These are phyloP conservation scores for Mycteria americana DNA, from an alignment of 2,797 vertebrate species.

Conservation along the genomic window DNA sequence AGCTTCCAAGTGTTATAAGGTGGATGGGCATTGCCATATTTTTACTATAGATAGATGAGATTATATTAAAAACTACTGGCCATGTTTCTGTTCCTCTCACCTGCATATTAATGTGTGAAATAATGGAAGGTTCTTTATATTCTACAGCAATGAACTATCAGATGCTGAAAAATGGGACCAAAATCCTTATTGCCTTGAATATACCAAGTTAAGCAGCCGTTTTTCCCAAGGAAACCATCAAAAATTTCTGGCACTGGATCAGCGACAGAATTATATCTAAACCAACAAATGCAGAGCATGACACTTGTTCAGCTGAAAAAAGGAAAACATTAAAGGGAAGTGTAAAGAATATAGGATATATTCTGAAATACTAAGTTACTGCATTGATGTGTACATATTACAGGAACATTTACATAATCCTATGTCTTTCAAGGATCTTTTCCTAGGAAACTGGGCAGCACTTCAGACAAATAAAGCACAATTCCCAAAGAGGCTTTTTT, in stretches of 20 bases:
- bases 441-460: background rate
- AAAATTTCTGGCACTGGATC: background rate
- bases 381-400: background rate
- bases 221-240: background rate
- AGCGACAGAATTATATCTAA: background rate
- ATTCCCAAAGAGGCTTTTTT: background rate
- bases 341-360: background rate
- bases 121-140: background rate
- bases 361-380: background rate
- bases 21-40: background rate
- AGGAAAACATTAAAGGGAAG: background rate
- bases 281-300: conserved; percentile 17
- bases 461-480: background rate
- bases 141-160: background rate
- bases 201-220: background rate
- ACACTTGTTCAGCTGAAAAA: conserved; percentile 30
- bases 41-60: background rate
- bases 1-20: background rate
- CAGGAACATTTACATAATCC: background rate
- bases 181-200: background rate
- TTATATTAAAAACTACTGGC: background rate
- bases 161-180: background rate
- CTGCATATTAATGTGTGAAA: background rate
- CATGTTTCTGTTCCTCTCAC: background rate
- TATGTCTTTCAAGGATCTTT: conserved; percentile 8